These are phyloP conservation scores for Mormyrus lacerda DNA, from an alignment of 2,113 vertebrate species.

Conservation along the genomic window DNA sequence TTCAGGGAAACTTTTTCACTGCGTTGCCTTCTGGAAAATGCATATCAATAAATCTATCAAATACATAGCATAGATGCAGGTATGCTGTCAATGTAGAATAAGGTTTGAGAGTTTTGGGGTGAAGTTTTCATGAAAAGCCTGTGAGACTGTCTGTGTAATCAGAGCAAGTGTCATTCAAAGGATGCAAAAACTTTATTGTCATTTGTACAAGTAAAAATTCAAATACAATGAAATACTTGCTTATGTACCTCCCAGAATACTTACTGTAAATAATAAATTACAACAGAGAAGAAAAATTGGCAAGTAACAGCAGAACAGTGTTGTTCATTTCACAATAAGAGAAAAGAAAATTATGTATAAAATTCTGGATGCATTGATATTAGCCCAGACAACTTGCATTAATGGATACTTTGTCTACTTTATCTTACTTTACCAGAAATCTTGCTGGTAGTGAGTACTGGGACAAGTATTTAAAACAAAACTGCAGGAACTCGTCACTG, in stretches of 20 bases:
- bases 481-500: neutral
- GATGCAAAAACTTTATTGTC: neutral
- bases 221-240: neutral
- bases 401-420: neutral
- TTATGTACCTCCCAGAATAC: neutral
- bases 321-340: neutral
- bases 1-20: neutral
- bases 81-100: neutral
- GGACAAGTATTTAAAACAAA: neutral
- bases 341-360: neutral
- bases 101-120: neutral
- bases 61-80: neutral
- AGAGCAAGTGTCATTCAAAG: neutral
- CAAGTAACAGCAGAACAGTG: neutral
- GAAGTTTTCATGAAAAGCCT: neutral
- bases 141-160: neutral
- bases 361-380: neutral
- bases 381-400: neutral
- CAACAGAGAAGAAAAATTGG: neutral
- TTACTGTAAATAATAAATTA: neutral
- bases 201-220: neutral
- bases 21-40: neutral
- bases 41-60: neutral
- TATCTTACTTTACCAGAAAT: neutral
- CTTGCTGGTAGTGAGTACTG: neutral